A percentile compares a stretch with the other conserved stretches of the same genome.
These are phyloP conservation scores for Oxyura jamaicensis DNA, from an alignment of 2,113 vertebrate genomes.

Conservation along the genomic window DNA sequence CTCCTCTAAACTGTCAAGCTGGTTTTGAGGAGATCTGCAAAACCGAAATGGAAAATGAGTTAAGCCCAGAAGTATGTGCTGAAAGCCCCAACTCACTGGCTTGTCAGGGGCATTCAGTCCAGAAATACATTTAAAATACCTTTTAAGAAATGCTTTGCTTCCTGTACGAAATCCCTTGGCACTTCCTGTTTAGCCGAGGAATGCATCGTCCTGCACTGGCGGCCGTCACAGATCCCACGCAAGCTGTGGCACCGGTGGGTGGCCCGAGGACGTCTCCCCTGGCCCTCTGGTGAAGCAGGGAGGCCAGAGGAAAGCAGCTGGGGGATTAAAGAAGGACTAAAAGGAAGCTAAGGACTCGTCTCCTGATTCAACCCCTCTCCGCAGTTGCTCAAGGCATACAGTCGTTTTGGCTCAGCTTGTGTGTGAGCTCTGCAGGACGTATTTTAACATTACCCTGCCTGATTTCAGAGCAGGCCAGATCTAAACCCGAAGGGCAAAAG, in stretches of 20 bases:
- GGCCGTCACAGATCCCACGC: not conserved
- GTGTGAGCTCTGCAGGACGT: not conserved
- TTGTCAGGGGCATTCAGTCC: not conserved
- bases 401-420: not conserved
- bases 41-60: conserved; percentile 3
- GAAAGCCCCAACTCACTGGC: conserved; percentile 27
- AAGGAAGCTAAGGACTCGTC: not conserved
- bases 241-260: fast-evolving
- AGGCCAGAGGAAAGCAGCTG: not conserved
- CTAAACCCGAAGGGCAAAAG: not conserved
- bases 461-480: not conserved
- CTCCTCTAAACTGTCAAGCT: not conserved
- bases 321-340: not conserved
- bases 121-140: conserved; percentile 21
- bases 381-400: fast-evolving
- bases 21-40: conserved; percentile 15
- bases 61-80: conserved; percentile 23
- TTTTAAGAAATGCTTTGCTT: not conserved
- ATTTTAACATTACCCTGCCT: not conserved
- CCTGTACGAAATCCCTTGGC: not conserved
- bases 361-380: not conserved
- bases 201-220: not conserved
- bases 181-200: not conserved
- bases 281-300: not conserved
- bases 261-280: not conserved